Evolutionary conservation across 2,113 vertebrate species (phyloP).

Genomic region (Furnarius figulus): DNA sequence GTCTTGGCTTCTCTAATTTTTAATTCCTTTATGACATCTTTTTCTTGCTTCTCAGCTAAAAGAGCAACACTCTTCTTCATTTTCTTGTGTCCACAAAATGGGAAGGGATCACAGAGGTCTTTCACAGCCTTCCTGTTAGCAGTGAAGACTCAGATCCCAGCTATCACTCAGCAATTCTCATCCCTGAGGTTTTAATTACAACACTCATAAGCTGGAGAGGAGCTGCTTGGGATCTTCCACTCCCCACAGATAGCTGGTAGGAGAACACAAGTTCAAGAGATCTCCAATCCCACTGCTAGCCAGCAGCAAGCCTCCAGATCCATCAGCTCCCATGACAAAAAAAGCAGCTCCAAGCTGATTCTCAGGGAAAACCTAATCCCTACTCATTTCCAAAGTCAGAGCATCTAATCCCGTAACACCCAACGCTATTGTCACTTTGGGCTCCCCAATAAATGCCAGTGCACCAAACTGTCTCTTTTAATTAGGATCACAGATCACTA

Average conservation of each 20-base stretch:
- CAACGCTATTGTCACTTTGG: constrained; percentile 35
- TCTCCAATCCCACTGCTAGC: not conserved
- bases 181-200: not conserved
- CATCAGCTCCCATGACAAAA: constrained; percentile 1
- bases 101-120: not conserved
- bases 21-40: not conserved
- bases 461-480: constrained; percentile 57
- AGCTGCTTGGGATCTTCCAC: not conserved
- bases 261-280: constrained; percentile 37
- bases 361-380: constrained; percentile 54
- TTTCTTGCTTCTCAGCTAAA: not conserved
- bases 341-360: not conserved
- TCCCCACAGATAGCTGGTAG: not conserved
- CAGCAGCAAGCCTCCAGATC: constrained; percentile 6
- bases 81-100: not conserved
- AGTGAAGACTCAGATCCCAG: not conserved
- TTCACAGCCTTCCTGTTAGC: not conserved
- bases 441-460: constrained; percentile 46
- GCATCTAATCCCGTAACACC: constrained; percentile 42
- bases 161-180: not conserved
- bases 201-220: not conserved
- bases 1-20: not conserved
- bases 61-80: not conserved
- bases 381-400: constrained; percentile 61
- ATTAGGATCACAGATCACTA: constrained; percentile 53